phyloP scores from a whole-genome alignment of 2,797 vertebrate genomes.

The Scyliorhinus canicula region DNA sequence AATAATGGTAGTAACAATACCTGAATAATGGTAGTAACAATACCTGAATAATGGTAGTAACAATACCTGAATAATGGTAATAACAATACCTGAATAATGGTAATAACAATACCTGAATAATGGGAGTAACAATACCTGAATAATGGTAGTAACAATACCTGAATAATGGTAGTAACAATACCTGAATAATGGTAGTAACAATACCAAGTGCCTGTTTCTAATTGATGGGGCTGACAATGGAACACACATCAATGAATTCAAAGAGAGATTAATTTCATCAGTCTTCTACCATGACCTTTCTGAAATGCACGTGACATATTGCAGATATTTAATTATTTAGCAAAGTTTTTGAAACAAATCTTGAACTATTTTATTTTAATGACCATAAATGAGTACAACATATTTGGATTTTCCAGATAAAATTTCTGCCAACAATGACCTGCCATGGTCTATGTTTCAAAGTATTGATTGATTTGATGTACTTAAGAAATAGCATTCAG shows the following conservation, averaged over 20 bases:
- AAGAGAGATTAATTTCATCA: not conserved
- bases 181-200: too few species aligned
- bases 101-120: too few species aligned
- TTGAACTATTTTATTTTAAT: not conserved
- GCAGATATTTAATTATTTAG: conserved; percentile 14
- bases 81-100: too few species aligned
- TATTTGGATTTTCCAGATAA: not conserved
- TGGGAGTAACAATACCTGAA: too few species aligned
- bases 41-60: too few species aligned
- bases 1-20: too few species aligned
- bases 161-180: too few species aligned
- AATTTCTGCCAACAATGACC: not conserved
- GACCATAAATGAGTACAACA: not conserved
- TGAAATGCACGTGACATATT: not conserved
- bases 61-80: too few species aligned
- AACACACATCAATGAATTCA: not conserved
- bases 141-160: too few species aligned
- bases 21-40: too few species aligned
- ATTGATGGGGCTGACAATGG: not conserved
- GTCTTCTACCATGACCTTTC: not conserved
- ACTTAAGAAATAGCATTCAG: not conserved
- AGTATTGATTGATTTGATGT: not conserved
- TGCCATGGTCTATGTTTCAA: not conserved
- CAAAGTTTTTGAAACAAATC: conserved; percentile 39
- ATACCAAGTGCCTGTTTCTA: not conserved